Evolutionary conservation across 2,113 vertebrate species (phyloP), one percentile per base, ranked within the genome.

Genomic region (Sander vitreus): DNA sequence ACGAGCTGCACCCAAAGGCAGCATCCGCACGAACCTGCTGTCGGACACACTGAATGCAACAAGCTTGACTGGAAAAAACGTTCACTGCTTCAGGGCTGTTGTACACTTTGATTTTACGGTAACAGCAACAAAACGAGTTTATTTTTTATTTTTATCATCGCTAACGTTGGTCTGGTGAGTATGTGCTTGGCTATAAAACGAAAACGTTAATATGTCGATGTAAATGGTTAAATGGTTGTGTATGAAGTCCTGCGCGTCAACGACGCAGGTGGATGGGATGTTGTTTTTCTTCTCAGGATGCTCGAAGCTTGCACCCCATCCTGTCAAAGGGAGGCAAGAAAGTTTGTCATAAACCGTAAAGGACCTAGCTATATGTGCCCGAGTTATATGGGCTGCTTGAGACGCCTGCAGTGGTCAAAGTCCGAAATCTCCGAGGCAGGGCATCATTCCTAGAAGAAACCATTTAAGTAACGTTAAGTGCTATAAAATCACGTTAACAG

Each of bases 1-100:
- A 68, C 89, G 78, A 89, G 88, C 45, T 39, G 39, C 27, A 73
- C 80, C 0, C 14, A 9, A 93, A 93, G 0, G 93, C 90, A 89
- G 18, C 91, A 77, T 27, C n/a, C 0, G 25, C 66, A 76, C 79
- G 18, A 30, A 63, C 54, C 55, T 73, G 68, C 85, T 14, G 8
- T 63, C 19, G 81, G 80, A 86, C 78, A 71, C 58, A 62, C 68
- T 78, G 86, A 63, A 21, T 76, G 91, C 89, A 88, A 88, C 89
- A 89, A 87, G 88, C 89, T 82, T 4, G 83, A 55, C 78, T 18
- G 85, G 78, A 85, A 71, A 11, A 45, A 62, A 70, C 82, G 71
- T 62, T 60, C 69, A 15, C 76, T 36, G 45, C 88, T 57, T 80
- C 80, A 58, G 72, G 21, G 72, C 16, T 2, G 15, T 23, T 2